Evolutionary conservation across 1,140 invertebrate species (phyloP).

Genomic region (Panulirus ornatus): DNA sequence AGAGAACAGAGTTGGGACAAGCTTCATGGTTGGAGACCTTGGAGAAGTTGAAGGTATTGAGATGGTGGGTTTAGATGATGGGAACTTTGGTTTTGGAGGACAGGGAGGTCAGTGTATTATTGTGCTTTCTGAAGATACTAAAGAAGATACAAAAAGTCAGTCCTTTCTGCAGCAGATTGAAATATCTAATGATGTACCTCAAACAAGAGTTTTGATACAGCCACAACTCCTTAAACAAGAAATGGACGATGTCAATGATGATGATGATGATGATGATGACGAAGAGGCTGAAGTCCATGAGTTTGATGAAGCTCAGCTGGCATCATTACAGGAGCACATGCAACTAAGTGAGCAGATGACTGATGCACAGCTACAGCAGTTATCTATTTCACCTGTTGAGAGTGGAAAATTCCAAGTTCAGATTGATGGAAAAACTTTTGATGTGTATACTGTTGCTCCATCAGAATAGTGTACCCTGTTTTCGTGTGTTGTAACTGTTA

Average conservation of each 20-base stretch:
- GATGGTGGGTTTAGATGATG: conserved; percentile 50
- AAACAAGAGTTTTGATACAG: background rate
- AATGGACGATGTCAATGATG: background rate
- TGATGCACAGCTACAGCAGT: conserved; percentile 36
- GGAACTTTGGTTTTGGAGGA: background rate
- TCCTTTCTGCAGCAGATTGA: conserved; percentile 3
- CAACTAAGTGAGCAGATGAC: conserved; percentile 40
- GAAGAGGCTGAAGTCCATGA: conserved; percentile 16
- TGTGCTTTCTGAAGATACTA: conserved; percentile 20
- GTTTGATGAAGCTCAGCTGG: conserved; percentile 39
- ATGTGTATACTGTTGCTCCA: conserved; percentile 52
- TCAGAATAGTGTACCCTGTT: conserved; percentile 17
- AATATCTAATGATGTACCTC: background rate
- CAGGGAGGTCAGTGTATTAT: conserved; percentile 60
- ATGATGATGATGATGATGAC: background rate
- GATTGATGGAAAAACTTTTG: conserved; percentile 61
- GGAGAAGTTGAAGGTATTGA: conserved; percentile 50
- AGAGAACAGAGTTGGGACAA: background rate
- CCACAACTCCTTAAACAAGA: conserved; percentile 26
- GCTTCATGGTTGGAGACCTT: conserved; percentile 21
- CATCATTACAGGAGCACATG: conserved; percentile 41
- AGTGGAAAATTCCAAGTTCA: conserved; percentile 53
- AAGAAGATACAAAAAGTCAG: conserved; percentile 14
- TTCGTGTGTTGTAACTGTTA: too few species aligned
- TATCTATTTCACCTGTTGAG: conserved; percentile 33